Base-by-base conservation (phyloP, 2,888 invertebrate species). In the Miltochrista miniata region DNA sequence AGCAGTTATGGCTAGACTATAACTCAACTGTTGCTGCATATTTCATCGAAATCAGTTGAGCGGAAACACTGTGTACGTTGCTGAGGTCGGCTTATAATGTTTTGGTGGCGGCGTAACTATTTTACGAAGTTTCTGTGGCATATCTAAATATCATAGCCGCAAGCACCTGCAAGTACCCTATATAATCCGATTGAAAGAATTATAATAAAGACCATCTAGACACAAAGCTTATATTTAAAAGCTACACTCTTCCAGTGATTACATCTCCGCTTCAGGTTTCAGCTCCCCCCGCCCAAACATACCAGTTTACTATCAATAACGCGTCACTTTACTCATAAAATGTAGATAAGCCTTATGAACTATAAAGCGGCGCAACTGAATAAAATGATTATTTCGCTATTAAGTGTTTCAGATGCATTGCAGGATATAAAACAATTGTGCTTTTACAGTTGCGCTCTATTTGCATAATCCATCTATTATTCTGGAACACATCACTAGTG, bases 281-380 rank as follows among this genome's bases (percentile, higher is more conserved):
- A 83, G 78, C 76, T 74, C 67, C 68, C 70, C 63, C 62, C 71
- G 65, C 68, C 74, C 72, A 75, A 81, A 82, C 79, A 77, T 73
- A 70, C 69, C 73, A 73, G 74, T 81, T 84, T 83, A 82, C 80
- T 84, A 85, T 82, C 84, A 85, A 86, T 85, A 84, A 82, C 81
- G 74, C 78, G 76, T 85, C 80, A 82, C 83, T 83, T 79, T 82
- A 79, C 69, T 69, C 72, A 75, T 79, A 80, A 75, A 74, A 55
- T 72, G 65, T 68, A 5, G 2, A 68, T 71, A 75, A 74, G 61
- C 68, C 72, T 67, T 67, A 74, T 66, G 65, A 73, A 73, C 65
- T 66, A 71, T 75, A 72, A 64, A 68, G 53, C 55, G 41, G 47
- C 66, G 70, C 72, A 72, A 78, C 74, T 74, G 67, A 77, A 72